These are phyloP conservation scores for Leptura quadrifasciata DNA, from an alignment of 2,888 invertebrate species.

Conservation along the genomic window DNA sequence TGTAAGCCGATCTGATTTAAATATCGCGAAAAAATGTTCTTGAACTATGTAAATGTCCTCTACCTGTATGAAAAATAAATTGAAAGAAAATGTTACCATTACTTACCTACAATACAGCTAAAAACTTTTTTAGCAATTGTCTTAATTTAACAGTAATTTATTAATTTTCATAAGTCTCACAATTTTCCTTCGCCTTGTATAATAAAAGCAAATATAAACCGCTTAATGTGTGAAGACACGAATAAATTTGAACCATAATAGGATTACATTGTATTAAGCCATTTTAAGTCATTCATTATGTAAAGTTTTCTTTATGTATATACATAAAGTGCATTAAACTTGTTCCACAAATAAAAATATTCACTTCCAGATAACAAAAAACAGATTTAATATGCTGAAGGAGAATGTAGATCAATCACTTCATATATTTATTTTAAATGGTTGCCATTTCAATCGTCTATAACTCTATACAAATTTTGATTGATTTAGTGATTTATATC, in stretches of 20 bases:
- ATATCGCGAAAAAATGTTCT: too few species aligned
- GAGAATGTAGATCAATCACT: slow-evolving; percentile 15
- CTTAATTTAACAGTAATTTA: too few species aligned
- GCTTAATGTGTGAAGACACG: not conserved
- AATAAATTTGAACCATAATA: not conserved
- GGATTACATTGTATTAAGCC: slow-evolving; percentile 8
- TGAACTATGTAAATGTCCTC: too few species aligned
- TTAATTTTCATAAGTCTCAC: not conserved
- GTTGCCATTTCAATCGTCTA: not conserved
- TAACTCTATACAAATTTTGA: slow-evolving; percentile 20
- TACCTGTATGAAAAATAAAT: too few species aligned
- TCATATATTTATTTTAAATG: slow-evolving; percentile 17
- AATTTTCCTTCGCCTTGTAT: not conserved
- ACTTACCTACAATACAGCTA: too few species aligned
- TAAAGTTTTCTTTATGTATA: not conserved
- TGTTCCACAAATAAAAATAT: not conserved
- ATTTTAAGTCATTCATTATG: not conserved
- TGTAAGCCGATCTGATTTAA: too few species aligned
- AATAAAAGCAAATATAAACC: not conserved
- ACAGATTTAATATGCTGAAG: not conserved
- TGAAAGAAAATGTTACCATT: too few species aligned
- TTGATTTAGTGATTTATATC: slow-evolving; percentile 25
- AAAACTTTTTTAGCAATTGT: too few species aligned
- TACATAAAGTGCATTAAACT: not conserved
- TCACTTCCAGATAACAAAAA: slow-evolving; percentile 11